These are phyloP conservation scores for Motacilla alba DNA, from an alignment of 2,113 vertebrate species.

Conservation along the genomic window DNA sequence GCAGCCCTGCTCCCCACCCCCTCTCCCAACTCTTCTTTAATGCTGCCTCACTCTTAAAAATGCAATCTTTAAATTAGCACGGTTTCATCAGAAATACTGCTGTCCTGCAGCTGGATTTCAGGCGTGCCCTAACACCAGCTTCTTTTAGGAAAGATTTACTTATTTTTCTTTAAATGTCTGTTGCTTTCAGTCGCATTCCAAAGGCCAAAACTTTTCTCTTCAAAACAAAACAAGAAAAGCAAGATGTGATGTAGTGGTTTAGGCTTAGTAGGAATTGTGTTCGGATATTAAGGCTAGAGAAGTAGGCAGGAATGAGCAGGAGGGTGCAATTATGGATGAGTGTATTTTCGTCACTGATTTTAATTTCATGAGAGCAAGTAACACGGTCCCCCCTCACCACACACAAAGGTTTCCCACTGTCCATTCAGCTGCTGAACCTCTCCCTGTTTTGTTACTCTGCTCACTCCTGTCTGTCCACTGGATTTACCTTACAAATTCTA, in stretches of 20 bases:
- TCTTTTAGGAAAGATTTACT: background rate
- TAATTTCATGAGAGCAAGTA: constrained; percentile 16
- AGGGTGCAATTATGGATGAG: background rate
- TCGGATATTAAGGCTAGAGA: background rate
- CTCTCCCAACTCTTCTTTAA: background rate
- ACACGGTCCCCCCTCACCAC: background rate
- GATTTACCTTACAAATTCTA: background rate
- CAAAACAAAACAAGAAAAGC: background rate
- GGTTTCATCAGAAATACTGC: background rate
- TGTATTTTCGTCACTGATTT: constrained; percentile 16
- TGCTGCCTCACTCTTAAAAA: background rate
- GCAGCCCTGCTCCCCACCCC: background rate
- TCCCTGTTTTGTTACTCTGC: background rate
- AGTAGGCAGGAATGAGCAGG: background rate
- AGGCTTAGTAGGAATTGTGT: background rate
- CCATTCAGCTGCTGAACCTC: background rate
- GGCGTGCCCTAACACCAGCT: background rate
- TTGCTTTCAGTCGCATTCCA: background rate
- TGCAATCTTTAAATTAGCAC: background rate
- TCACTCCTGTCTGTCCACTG: background rate
- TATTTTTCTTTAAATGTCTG: background rate
- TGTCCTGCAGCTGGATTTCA: background rate
- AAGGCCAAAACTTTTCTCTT: background rate
- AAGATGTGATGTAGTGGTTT: background rate
- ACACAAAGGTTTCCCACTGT: constrained; percentile 12